phyloP scores from a whole-genome alignment of 1,140 invertebrate genomes.

The Maconellicoccus hirsutus region DNA sequence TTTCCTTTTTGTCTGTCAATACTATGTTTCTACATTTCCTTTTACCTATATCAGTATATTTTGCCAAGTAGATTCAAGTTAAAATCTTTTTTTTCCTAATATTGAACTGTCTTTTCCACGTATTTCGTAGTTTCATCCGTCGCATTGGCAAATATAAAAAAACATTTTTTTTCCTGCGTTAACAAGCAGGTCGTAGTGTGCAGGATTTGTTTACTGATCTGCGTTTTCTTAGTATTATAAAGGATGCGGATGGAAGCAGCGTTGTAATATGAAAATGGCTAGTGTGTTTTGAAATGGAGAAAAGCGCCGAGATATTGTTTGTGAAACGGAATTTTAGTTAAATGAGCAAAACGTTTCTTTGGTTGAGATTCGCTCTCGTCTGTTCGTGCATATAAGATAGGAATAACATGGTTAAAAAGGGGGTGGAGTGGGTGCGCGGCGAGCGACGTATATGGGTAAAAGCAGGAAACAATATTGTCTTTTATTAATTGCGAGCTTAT shows the following conservation, averaged over 20 bases:
- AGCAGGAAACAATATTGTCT: not conserved
- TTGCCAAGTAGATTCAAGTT: not conserved
- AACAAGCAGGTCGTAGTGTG: not conserved
- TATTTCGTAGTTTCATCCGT: not conserved
- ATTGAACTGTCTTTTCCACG: not conserved
- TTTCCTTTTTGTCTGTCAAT: not conserved
- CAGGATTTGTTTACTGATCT: not conserved
- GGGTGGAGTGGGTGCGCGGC: not conserved
- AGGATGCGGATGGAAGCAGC: not conserved
- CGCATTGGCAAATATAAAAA: not conserved
- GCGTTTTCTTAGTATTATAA: not conserved
- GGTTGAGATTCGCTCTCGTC: not conserved
- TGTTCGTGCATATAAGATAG: not conserved
- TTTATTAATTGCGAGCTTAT: not conserved
- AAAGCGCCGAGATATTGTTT: no score
- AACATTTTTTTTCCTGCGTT: no score
- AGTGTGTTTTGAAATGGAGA: no score
- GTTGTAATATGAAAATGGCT: not conserved
- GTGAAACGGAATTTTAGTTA: no score
- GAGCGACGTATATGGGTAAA: not conserved
- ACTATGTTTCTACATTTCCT: slow-evolving; percentile 5
- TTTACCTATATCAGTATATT: not conserved
- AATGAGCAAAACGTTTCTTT: no score
- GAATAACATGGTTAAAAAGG: not conserved
- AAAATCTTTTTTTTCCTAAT: not conserved